Percentiles rank a stretch among this genome's conserved stretches.
Evolutionary conservation across 1,140 invertebrate genomes (phyloP).

Genomic region (Drosophila athabasca): DNA sequence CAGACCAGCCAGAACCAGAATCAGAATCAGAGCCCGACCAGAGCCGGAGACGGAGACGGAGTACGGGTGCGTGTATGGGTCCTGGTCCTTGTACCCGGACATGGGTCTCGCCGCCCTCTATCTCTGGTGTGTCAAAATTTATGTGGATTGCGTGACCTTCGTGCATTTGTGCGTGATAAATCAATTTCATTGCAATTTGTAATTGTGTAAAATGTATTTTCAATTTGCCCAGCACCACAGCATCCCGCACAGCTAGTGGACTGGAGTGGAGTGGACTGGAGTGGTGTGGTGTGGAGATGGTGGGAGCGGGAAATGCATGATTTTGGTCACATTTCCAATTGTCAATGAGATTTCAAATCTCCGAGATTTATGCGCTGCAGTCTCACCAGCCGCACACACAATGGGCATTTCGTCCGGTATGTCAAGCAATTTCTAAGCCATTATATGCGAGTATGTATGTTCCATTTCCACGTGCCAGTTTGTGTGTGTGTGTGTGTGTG

Average conservation of each 20-base stretch:
- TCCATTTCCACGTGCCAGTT: conserved; percentile 34
- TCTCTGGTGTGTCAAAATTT: conserved; percentile 68
- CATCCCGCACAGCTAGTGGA: background rate
- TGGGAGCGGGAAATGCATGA: conserved; percentile 66
- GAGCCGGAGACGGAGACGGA: too few species aligned
- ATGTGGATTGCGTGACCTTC: conserved; percentile 78
- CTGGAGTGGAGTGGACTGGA: background rate
- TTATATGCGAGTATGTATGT: conserved; percentile 50
- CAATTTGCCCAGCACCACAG: conserved; percentile 54
- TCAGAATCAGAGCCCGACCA: conserved; percentile 1
- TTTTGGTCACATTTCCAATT: conserved; percentile 81
- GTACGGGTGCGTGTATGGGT: too few species aligned
- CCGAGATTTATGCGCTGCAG: conserved; percentile 70
- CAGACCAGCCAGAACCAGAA: conserved; percentile 15
- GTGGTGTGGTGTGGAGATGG: background rate
- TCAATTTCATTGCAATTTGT: conserved; percentile 81
- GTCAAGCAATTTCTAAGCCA: conserved; percentile 70
- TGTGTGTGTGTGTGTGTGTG: conserved; percentile 15
- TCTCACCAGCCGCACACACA: conserved; percentile 52
- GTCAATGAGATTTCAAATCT: conserved; percentile 80
- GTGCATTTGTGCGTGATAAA: conserved; percentile 78
- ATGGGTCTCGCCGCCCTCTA: conserved; percentile 5
- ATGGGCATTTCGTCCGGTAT: conserved; percentile 61
- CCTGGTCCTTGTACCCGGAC: too few species aligned
- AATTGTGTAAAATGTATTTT: conserved; percentile 82